These are phyloP conservation scores for Phania funesta DNA, from an alignment of 2,888 invertebrate genomes.

Conservation along the genomic window DNA sequence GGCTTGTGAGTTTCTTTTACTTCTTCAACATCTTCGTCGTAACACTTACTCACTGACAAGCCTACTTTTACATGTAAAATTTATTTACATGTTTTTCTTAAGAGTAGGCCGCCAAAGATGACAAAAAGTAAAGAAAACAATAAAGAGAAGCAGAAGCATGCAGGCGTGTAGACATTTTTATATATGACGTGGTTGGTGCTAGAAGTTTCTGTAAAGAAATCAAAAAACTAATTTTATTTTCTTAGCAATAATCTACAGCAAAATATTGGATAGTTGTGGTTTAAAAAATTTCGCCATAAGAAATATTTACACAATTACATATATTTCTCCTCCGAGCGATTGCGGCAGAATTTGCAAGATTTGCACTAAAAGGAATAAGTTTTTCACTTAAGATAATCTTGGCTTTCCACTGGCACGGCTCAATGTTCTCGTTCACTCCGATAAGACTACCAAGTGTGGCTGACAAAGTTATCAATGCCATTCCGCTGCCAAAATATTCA, in stretches of 20 bases:
- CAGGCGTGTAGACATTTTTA: neutral
- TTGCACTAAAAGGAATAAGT: too few species aligned
- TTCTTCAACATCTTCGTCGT: neutral
- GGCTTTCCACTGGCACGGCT: too few species aligned
- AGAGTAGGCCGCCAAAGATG: slow-evolving; percentile 54
- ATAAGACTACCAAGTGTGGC: too few species aligned
- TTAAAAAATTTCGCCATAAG: too few species aligned
- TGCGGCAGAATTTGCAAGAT: too few species aligned
- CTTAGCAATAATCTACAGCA: neutral
- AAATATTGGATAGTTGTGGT: neutral
- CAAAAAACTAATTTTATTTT: neutral
- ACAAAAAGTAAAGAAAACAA: slow-evolving; percentile 20
- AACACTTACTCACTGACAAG: neutral
- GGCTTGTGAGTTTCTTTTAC: neutral
- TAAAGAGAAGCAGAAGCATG: neutral
- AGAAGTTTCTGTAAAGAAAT: neutral
- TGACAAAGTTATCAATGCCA: too few species aligned
- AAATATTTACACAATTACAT: too few species aligned
- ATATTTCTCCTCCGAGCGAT: too few species aligned
- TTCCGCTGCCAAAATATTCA: too few species aligned
- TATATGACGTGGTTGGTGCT: neutral
- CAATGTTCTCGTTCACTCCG: too few species aligned
- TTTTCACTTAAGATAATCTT: too few species aligned
- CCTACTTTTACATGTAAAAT: neutral
- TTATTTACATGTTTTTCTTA: slow-evolving; percentile 24